Evolutionary conservation across 2,888 invertebrate species (phyloP).

Genomic region (Leucophora obtusa): DNA sequence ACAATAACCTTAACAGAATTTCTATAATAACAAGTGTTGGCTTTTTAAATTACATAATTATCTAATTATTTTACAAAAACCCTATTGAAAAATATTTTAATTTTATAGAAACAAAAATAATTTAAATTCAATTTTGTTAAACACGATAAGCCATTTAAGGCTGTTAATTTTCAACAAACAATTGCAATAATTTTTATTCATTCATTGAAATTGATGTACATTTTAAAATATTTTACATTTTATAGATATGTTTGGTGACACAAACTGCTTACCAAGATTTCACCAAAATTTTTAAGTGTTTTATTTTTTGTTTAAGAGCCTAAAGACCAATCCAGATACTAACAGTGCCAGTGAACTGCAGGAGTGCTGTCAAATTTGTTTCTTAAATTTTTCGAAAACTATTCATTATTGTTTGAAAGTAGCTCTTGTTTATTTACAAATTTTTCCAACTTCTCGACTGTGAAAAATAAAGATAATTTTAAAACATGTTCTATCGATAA

Average conservation of each 20-base stretch:
- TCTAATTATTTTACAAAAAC: constrained; percentile 26
- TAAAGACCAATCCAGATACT: no score
- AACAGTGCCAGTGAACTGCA: no score
- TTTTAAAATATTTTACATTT: constrained; percentile 9
- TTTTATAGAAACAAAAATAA: background rate
- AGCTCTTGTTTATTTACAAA: no score
- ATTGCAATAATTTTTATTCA: constrained; percentile 3
- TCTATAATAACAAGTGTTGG: background rate
- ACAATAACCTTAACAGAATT: constrained; percentile 13
- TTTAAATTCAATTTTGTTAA: constrained; percentile 29
- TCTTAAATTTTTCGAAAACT: no score
- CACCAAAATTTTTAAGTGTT: constrained; percentile 9
- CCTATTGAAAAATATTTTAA: constrained; percentile 27
- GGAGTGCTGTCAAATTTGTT: no score
- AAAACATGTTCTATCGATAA: no score
- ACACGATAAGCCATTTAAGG: constrained; percentile 26
- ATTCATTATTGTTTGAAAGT: no score
- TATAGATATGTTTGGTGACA: constrained; percentile 10
- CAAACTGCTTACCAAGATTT: constrained; percentile 15
- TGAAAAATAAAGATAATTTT: no score
- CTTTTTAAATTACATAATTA: constrained; percentile 14
- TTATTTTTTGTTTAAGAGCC: background rate
- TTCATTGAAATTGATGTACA: constrained; percentile 41
- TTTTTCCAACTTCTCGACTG: no score
- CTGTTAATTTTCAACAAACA: background rate